These are phyloP conservation scores for Caerostris darwini DNA, from an alignment of 1,140 invertebrate species.

Conservation along the genomic window DNA sequence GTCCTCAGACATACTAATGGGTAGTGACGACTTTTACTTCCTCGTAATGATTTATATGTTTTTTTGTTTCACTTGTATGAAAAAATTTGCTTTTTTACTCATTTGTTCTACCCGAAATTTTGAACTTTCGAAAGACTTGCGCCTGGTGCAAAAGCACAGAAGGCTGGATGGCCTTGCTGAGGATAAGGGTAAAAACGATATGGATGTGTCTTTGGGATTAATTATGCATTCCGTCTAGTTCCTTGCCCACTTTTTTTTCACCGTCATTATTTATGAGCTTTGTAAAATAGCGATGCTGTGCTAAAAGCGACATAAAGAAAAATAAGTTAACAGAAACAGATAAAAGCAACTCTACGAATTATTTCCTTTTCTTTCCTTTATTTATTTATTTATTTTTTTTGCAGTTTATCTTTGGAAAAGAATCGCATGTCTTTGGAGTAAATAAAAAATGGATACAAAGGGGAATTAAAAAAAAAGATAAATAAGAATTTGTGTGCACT, in stretches of 20 bases:
- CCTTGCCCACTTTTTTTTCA: not conserved
- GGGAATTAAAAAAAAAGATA: slow-evolving; percentile 2
- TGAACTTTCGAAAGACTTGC: slow-evolving; percentile 48
- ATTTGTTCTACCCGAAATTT: slow-evolving; percentile 43
- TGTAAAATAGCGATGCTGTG: slow-evolving; percentile 8
- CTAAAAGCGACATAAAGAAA: slow-evolving; percentile 5
- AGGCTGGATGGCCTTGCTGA: not conserved
- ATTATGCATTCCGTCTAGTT: slow-evolving; percentile 73
- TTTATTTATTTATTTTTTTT: too few species aligned
- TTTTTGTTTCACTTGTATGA: slow-evolving; percentile 63
- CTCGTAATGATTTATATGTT: slow-evolving; percentile 64
- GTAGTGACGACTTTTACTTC: slow-evolving; percentile 58
- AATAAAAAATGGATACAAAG: slow-evolving; percentile 43
- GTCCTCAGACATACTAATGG: slow-evolving; percentile 55
- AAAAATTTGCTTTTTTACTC: slow-evolving; percentile 53
- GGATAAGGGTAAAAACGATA: slow-evolving; percentile 44
- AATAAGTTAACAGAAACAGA: slow-evolving; percentile 34
- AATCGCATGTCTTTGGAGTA: slow-evolving; percentile 30
- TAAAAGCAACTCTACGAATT: slow-evolving; percentile 44
- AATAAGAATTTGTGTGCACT: not conserved
- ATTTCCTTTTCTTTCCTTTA: not conserved
- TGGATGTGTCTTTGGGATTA: slow-evolving; percentile 67
- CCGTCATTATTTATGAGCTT: slow-evolving; percentile 60
- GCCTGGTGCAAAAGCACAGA: not conserved
- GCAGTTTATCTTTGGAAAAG: not conserved